phyloP scores from a whole-genome alignment of 2,797 vertebrate species.

The Tokudaia muenninki region DNA sequence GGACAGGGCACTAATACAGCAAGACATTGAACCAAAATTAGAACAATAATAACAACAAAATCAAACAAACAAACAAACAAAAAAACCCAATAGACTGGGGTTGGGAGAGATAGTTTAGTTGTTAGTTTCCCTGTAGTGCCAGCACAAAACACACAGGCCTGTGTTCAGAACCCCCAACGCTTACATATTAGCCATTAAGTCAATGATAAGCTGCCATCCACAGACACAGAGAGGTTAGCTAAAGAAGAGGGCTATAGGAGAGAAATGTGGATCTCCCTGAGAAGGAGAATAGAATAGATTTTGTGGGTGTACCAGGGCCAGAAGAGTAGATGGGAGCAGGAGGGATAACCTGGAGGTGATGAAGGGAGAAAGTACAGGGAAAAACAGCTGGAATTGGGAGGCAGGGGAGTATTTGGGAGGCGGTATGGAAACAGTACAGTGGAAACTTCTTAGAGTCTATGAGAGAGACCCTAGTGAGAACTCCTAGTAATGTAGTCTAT shows the following conservation, averaged over 20 bases:
- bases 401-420: neutral
- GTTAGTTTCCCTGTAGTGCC: neutral
- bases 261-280: neutral
- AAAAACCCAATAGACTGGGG: neutral
- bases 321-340: neutral
- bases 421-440: neutral
- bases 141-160: neutral
- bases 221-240: neutral
- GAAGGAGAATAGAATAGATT: neutral
- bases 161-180: no score
- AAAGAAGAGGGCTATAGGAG: neutral
- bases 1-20: neutral
- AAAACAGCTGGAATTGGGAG: neutral
- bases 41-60: neutral
- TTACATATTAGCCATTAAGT: neutral
- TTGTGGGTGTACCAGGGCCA: neutral
- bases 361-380: neutral
- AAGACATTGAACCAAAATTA: neutral
- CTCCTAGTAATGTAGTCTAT: neutral
- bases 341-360: neutral
- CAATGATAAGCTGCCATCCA: neutral
- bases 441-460: neutral
- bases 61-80: neutral
- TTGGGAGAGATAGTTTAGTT: neutral
- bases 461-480: neutral